Evolutionary conservation across 2,888 invertebrate species (phyloP), one percentile per base, ranked within the genome.

Genomic region (Ferrisia virgata): DNA sequence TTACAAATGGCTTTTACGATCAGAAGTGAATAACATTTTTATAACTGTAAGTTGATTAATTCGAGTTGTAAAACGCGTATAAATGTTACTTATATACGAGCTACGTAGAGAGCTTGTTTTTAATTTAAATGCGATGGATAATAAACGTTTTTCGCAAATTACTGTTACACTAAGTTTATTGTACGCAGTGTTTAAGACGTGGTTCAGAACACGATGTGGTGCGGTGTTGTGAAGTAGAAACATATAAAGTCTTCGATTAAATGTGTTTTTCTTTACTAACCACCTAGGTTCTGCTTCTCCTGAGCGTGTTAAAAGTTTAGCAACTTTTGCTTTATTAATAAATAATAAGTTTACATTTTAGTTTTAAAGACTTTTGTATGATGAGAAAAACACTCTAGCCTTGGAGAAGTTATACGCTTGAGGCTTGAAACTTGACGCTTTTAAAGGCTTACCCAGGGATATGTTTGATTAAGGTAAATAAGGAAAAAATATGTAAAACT

Each of bases 171-270:
- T 25, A 18, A 58, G 15, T 43, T 5, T 43, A 43, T 13, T 43
- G 13, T 43, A 43, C 15, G 8, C 25, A 15, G 5, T 28, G 18
- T n/a, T 28, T 28, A 28, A 47, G 18, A 18, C 47, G 5, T n/a
- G 28, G 64, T n/a, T n/a, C n/a, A n/a, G n/a, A n/a, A n/a, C n/a
- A n/a, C n/a, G 28, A 64, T 13, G 5, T 28, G 64, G 64, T 8
- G 18, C 13, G 47, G 18, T 28, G 11, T 9, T 13, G 28, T 28
- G 64, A 72, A 33, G 33, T 72, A n/a, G 72, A 72, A 72, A 72
- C 72, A 33, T 72, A 72, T 72, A 72, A 72, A 72, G 72, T 31
- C 72, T 72, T 72, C 72, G 72, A 72, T 72, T 72, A 72, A 72
- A 33, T 72, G 72, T 72, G 72, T 72, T 72, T 72, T 72, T 72